phyloP scores from a whole-genome alignment of 2,888 invertebrate genomes.

The Acronicta leporina region DNA sequence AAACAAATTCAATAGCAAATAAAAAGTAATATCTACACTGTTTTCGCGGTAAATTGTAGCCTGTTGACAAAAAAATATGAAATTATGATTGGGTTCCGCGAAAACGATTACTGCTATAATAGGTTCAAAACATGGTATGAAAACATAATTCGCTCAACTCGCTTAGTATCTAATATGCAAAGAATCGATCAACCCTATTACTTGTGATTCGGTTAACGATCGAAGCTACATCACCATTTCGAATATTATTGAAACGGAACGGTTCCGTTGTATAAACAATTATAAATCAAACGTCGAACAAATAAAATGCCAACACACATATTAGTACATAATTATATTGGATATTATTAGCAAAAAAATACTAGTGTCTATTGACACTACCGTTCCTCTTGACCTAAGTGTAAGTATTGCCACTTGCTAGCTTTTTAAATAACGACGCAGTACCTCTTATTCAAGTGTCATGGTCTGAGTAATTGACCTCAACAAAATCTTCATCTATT shows the following conservation, averaged over 20 bases:
- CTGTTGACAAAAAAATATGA: conserved; percentile 23
- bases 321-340: too few species aligned
- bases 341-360: neutral
- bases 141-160: conserved; percentile 26
- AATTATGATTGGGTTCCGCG: conserved; percentile 38
- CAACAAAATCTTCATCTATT: neutral
- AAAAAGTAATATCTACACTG: neutral
- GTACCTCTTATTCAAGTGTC: conserved; percentile 7
- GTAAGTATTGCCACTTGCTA: conserved; percentile 2
- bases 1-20: too few species aligned
- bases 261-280: too few species aligned
- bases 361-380: neutral
- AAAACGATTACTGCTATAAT: conserved; percentile 37
- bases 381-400: neutral
- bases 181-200: conserved; percentile 17
- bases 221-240: neutral
- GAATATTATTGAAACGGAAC: too few species aligned
- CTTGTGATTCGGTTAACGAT: conserved; percentile 5
- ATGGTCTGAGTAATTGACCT: conserved; percentile 1
- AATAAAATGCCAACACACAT: too few species aligned
- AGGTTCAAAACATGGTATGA: conserved; percentile 18
- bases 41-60: neutral
- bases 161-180: conserved; percentile 16
- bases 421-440: neutral
- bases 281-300: too few species aligned